These are phyloP conservation scores for Poicephalus gulielmi DNA, from an alignment of 2,113 vertebrate genomes.

Conservation along the genomic window DNA sequence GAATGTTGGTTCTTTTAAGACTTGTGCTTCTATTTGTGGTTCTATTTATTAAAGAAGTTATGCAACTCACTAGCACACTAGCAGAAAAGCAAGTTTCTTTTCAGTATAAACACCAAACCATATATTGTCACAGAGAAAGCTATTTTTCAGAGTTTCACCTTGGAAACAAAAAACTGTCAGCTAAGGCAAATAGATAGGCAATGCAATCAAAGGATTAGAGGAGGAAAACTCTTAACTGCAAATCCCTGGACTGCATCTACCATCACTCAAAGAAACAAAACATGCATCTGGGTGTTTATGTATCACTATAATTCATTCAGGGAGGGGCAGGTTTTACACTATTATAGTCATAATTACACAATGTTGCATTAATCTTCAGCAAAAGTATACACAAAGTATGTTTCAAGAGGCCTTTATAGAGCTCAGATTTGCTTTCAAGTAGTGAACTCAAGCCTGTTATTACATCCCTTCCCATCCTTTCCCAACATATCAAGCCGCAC, in stretches of 20 bases:
- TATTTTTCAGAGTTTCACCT: not conserved
- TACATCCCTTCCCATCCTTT: not conserved
- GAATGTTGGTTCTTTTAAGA: not conserved
- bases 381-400: not conserved
- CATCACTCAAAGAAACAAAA: not conserved
- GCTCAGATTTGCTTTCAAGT: not conserved
- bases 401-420: not conserved
- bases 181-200: not conserved
- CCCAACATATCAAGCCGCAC: not conserved
- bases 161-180: not conserved
- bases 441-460: not conserved
- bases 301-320: not conserved
- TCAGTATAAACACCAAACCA: not conserved
- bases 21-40: not conserved
- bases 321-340: not conserved
- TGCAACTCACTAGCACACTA: not conserved
- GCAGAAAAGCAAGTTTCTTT: not conserved
- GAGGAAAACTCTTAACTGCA: not conserved
- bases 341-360: not conserved
- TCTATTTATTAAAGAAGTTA: not conserved
- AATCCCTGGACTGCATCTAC: not conserved
- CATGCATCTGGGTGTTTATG: not conserved
- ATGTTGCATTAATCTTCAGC: not conserved
- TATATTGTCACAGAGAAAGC: not conserved
- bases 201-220: not conserved